Percentiles rank a stretch among this genome's conserved stretches.
phyloP scores from a whole-genome alignment of 2,888 invertebrate genomes.

The Stenodema calcarata region DNA sequence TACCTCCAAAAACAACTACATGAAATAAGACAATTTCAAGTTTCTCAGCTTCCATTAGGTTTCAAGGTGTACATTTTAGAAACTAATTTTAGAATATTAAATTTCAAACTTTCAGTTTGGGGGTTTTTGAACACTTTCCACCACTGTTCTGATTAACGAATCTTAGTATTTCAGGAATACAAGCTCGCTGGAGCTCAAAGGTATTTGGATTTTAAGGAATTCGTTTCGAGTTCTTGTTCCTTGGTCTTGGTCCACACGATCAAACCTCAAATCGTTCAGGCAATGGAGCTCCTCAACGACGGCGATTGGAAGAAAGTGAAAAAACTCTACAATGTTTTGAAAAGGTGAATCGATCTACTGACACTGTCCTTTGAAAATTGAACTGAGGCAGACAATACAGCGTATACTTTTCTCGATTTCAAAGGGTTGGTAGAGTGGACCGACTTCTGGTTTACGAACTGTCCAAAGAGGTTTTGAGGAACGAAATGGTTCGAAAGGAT shows the following conservation, averaged over 20 bases:
- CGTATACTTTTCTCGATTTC: background rate
- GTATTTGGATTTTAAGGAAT: background rate
- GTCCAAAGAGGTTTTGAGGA: background rate
- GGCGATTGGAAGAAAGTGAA: slow-evolving; percentile 33
- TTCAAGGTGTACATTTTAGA: too few species aligned
- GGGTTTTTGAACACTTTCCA: too few species aligned
- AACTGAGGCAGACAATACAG: too few species aligned
- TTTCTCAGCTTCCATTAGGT: too few species aligned
- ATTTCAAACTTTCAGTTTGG: too few species aligned
- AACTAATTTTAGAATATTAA: too few species aligned
- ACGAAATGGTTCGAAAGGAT: background rate
- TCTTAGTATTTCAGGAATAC: background rate
- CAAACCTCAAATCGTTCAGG: background rate
- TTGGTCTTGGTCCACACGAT: background rate
- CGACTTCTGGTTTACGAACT: slow-evolving; percentile 27
- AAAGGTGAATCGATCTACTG: slow-evolving; percentile 23
- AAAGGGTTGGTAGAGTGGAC: slow-evolving; percentile 32
- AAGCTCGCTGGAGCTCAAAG: background rate
- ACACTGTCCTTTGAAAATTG: too few species aligned
- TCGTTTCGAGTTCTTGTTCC: background rate
- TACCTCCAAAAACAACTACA: too few species aligned
- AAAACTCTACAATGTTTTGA: slow-evolving; percentile 5
- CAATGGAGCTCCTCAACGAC: background rate
- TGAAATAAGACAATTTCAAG: too few species aligned
- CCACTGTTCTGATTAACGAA: too few species aligned